Evolutionary conservation across 1,140 invertebrate genomes (phyloP), one percentile per base, ranked within the genome.

Genomic region (Campoletis sonorensis): DNA sequence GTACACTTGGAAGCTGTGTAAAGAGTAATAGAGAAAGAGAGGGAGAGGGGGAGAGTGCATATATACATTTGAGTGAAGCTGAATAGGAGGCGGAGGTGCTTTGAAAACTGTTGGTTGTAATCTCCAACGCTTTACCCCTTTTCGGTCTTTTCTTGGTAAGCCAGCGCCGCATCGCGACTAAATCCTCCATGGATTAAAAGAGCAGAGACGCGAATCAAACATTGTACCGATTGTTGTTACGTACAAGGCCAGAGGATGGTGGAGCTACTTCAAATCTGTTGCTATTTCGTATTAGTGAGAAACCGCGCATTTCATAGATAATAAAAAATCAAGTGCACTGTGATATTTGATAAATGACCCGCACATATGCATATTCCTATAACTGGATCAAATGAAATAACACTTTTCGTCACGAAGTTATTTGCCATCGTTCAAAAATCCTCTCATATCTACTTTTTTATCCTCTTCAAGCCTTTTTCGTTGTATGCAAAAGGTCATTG

Each of bases 21-120:
- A 68, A 40, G 58, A 33, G 30, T 33, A 58, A 64, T 78, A 40
- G 71, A 64, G 54, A 18, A n/a, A 75, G 21, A 73, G 26, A 77
- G 27, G 49, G 51, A 45, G 54, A 58, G 18, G 16, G 27, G 13
- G 71, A 23, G 27, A 33, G 30, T 33, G 30, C 3, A 33, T 58
- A 58, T 64, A 33, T 18, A 61, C 73, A 61, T 61, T 61, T 23
- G 54, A 33, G 72, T 11, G 15, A 54, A 75, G 72, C 18, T 51
- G 45, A 49, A 75, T 75, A 10, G 26, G 40, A 58, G 49, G 49
- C 54, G 27, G 73, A 54, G 45, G 54, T 27, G 72, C 54, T 77
- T 77, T 16, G 54, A 77, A 64, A 77, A 77, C 51, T 77, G 73
- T 77, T 64, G 73, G 73, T 61, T 77, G 73, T 61, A 77, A 77